Evolutionary conservation across 2,888 invertebrate genomes (phyloP).

Genomic region (Chalcis sispes): DNA sequence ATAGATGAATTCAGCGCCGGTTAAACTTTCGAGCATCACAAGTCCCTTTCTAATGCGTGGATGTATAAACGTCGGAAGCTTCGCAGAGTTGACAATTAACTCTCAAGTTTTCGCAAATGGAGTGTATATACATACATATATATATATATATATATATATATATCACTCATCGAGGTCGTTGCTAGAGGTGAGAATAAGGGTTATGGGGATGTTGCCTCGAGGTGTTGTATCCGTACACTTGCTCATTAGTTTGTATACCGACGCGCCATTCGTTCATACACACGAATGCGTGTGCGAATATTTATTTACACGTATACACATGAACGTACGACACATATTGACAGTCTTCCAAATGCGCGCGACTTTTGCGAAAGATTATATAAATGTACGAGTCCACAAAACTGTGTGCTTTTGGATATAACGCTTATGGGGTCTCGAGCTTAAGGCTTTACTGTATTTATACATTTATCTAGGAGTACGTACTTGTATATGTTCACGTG

Average conservation of each 20-base stretch:
- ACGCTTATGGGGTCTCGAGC: background rate
- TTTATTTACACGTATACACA: too few species aligned
- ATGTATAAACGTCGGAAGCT: slow-evolving; percentile 27
- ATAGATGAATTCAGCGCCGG: slow-evolving; percentile 43
- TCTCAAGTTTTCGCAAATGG: slow-evolving; percentile 35
- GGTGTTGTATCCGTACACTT: background rate
- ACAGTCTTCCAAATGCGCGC: slow-evolving; percentile 4
- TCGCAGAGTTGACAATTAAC: slow-evolving; percentile 35
- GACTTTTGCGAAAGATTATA: slow-evolving; percentile 30
- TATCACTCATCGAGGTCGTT: too few species aligned
- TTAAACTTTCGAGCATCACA: slow-evolving; percentile 37
- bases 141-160: too few species aligned
- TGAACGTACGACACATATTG: slow-evolving; percentile 10
- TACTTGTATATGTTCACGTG: background rate
- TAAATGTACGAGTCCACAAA: slow-evolving; percentile 18
- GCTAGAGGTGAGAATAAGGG: too few species aligned
- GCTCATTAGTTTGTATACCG: background rate
- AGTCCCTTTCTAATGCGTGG: slow-evolving; percentile 24
- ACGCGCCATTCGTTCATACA: background rate
- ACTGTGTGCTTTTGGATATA: slow-evolving; percentile 31
- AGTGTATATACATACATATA: background rate
- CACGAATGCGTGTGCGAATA: background rate
- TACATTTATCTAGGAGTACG: too few species aligned
- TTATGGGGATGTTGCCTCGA: background rate
- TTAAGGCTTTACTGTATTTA: too few species aligned